Conservation (phyloP, 2,888 invertebrate genomes). For the Orthonychiurus folsomi region DNA sequence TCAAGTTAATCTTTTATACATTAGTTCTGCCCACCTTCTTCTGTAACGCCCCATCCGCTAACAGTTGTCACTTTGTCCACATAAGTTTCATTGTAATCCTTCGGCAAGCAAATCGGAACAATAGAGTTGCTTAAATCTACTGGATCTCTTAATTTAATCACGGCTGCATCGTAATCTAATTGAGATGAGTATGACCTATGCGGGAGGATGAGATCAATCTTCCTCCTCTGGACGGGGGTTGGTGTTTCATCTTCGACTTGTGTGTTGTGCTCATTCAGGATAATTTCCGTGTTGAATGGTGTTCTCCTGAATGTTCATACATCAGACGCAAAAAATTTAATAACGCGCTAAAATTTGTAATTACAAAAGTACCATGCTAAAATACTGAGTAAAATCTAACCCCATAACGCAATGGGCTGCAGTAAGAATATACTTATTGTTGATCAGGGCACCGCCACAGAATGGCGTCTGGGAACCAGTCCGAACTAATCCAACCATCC, state of each 20-base stretch:
- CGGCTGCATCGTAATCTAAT: slow-evolving; percentile 44
- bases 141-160: slow-evolving; percentile 42
- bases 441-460: slow-evolving; percentile 46
- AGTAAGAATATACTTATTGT: slow-evolving; percentile 22
- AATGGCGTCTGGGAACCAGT: slow-evolving; percentile 28
- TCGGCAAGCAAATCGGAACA: slow-evolving; percentile 42
- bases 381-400: background rate
- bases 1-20: background rate
- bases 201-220: slow-evolving; percentile 40
- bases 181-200: slow-evolving; percentile 41
- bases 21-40: background rate
- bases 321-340: no score
- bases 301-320: slow-evolving; percentile 20
- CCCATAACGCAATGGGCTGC: slow-evolving; percentile 36
- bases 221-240: slow-evolving; percentile 11
- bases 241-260: slow-evolving; percentile 17
- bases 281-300: slow-evolving; percentile 31
- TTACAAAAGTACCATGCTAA: background rate
- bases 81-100: slow-evolving; percentile 30
- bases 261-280: slow-evolving; percentile 31
- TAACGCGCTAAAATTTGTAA: background rate
- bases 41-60: slow-evolving; percentile 41
- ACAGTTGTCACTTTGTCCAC: slow-evolving; percentile 41
- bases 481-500: slow-evolving; percentile 36
- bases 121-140: slow-evolving; percentile 34